phyloP scores from a whole-genome alignment of 2,888 invertebrate genomes.

The Dastarcus helophoroides region DNA sequence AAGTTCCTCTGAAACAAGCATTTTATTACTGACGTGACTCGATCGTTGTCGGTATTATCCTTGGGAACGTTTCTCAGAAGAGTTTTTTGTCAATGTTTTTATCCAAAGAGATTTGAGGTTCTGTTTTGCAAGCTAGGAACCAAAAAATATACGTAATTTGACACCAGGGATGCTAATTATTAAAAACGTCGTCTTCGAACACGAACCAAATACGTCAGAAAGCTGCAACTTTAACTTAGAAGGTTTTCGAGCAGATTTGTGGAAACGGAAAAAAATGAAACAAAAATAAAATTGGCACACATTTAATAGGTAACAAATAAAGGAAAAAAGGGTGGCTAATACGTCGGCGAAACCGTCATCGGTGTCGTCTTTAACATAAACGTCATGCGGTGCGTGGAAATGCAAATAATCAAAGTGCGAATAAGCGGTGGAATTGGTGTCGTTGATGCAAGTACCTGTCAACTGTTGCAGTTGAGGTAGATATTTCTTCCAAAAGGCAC shows the following conservation, averaged over 20 bases:
- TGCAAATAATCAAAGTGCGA: conserved; percentile 2
- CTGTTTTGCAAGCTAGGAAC: neutral
- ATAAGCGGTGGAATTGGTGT: neutral
- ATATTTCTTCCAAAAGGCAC: conserved; percentile 92
- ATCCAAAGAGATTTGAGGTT: too few species aligned
- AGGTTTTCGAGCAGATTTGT: too few species aligned
- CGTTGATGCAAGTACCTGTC: conserved; percentile 45
- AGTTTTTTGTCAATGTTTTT: too few species aligned
- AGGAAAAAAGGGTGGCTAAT: neutral
- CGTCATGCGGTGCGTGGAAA: neutral
- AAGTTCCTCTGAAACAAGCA: too few species aligned
- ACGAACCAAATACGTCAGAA: too few species aligned
- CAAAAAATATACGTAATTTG: neutral
- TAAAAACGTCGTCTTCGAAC: neutral
- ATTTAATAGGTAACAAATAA: too few species aligned
- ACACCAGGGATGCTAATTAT: neutral
- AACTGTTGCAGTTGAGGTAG: conserved; percentile 72
- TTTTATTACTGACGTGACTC: too few species aligned
- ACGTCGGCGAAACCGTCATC: conserved; percentile 2
- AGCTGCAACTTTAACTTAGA: too few species aligned
- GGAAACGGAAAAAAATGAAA: too few species aligned
- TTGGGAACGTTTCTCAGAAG: too few species aligned
- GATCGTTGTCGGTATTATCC: too few species aligned
- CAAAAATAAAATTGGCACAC: too few species aligned
- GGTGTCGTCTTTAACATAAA: conserved; percentile 3